Conservation (phyloP, 1,140 invertebrate species). For the Calephelis virginiensis region DNA sequence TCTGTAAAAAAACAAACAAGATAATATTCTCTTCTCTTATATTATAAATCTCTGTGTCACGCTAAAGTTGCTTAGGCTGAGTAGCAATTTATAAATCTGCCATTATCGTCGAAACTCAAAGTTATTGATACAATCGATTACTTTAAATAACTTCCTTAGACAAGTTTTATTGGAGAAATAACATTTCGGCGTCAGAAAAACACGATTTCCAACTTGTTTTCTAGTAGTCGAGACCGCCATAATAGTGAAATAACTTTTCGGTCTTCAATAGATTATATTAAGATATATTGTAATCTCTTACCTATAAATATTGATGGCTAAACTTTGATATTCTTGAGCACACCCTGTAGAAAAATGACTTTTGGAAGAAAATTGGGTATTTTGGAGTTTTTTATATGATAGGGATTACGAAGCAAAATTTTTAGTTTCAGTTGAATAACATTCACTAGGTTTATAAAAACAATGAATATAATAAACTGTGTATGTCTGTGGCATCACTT, state of each 20-base stretch:
- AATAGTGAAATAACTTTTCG: conserved; percentile 22
- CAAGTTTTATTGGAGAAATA: conserved; percentile 20
- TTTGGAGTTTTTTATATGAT: neutral
- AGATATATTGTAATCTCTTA: conserved; percentile 20
- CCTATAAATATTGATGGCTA: conserved; percentile 12
- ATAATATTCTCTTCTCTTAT: neutral
- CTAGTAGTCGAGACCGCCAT: conserved; percentile 22
- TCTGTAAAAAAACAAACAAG: neutral
- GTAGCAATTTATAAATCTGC: conserved; percentile 5
- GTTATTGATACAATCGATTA: conserved; percentile 11
- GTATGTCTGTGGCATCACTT: too few relatives aligned
- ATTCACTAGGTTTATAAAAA: neutral
- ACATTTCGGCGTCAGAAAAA: conserved; percentile 9
- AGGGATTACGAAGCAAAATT: neutral
- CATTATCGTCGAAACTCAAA: conserved; percentile 6
- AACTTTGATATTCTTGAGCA: conserved; percentile 4
- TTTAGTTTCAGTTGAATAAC: neutral
- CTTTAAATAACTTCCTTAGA: conserved; percentile 18
- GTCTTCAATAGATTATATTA: conserved; percentile 20
- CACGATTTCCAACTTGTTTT: conserved; percentile 22
- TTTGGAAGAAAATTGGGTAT: neutral
- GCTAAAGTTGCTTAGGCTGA: conserved; percentile 2
- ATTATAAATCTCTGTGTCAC: conserved; percentile 1
- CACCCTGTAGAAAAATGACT: conserved; percentile 4
- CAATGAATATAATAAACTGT: too few relatives aligned